phyloP scores from a whole-genome alignment of 1,140 invertebrate species.

The Bilobella aurantiaca region DNA sequence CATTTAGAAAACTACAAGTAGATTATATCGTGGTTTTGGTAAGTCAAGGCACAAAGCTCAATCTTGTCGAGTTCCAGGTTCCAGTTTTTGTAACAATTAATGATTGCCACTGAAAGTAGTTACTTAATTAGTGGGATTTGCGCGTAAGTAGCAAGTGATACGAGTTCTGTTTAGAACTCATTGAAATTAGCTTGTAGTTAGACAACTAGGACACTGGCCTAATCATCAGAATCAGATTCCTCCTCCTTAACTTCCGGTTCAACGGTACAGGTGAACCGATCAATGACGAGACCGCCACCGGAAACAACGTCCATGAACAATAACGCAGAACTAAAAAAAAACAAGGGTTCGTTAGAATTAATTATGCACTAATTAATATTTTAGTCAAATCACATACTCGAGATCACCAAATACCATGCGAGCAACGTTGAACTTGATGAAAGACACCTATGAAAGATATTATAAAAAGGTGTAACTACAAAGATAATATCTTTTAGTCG shows the following conservation, averaged over 20 bases:
- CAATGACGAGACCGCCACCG: conserved; percentile 22
- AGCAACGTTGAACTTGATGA: conserved; percentile 22
- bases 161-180: no score
- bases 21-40: background rate
- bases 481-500: background rate
- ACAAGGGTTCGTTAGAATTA: background rate
- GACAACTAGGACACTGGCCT: no score
- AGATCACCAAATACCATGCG: conserved; percentile 26
- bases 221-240: conserved; percentile 17
- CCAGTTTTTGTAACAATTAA: no score
- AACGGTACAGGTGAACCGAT: conserved; percentile 27
- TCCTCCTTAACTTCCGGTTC: conserved; percentile 25
- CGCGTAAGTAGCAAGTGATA: no score
- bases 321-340: conserved; percentile 21
- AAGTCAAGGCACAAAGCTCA: no score
- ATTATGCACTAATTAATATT: background rate
- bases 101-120: no score
- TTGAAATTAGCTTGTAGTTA: no score
- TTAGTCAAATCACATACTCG: conserved; percentile 18
- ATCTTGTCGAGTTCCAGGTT: no score
- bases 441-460: conserved; percentile 10
- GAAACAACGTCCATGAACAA: conserved; percentile 33
- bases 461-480: background rate
- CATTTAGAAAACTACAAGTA: background rate
- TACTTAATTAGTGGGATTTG: no score